Percentiles rank a stretch among this genome's conserved stretches.
phyloP scores from a whole-genome alignment of 2,888 invertebrate genomes.

The Piscicola geometra region DNA sequence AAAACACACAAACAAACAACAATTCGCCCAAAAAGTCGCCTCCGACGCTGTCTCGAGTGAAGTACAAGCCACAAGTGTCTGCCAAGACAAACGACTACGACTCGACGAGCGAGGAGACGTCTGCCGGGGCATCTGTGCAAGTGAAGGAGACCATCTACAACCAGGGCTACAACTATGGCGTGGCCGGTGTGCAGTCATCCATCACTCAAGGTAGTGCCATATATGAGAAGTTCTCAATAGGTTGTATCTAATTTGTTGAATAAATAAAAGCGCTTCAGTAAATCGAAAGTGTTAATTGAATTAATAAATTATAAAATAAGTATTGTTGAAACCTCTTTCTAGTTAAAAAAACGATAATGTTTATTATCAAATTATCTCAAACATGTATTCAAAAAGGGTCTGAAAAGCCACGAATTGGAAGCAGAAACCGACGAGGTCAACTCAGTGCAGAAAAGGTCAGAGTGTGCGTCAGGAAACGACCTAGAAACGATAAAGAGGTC shows the following conservation, averaged over 20 bases:
- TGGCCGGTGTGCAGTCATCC: constrained; percentile 45
- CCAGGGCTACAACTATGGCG: constrained; percentile 54
- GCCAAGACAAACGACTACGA: too few species aligned
- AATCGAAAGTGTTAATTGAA: too few species aligned
- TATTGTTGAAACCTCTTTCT: too few species aligned
- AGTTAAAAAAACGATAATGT: too few species aligned
- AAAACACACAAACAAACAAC: not conserved
- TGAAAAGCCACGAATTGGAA: constrained; percentile 3
- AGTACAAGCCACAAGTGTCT: constrained; percentile 36
- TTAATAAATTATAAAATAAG: too few species aligned
- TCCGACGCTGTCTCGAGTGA: not conserved
- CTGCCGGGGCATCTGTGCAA: constrained; percentile 26
- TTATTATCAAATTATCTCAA: not conserved
- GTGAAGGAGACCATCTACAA: constrained; percentile 46
- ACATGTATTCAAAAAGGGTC: not conserved
- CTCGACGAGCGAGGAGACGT: not conserved
- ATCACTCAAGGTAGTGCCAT: too few species aligned
- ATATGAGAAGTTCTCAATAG: too few species aligned
- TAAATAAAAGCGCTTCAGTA: too few species aligned
- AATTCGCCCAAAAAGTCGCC: not conserved
- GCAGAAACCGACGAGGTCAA: not conserved
- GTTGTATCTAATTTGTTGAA: too few species aligned
- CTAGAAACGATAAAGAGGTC: constrained; percentile 48
- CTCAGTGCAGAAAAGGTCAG: constrained; percentile 44
- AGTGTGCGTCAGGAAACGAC: constrained; percentile 54